A percentile compares a stretch with the other conserved stretches of the same genome.
phyloP scores from a whole-genome alignment of 2,113 vertebrate species.

The Calidris pygmaea region DNA sequence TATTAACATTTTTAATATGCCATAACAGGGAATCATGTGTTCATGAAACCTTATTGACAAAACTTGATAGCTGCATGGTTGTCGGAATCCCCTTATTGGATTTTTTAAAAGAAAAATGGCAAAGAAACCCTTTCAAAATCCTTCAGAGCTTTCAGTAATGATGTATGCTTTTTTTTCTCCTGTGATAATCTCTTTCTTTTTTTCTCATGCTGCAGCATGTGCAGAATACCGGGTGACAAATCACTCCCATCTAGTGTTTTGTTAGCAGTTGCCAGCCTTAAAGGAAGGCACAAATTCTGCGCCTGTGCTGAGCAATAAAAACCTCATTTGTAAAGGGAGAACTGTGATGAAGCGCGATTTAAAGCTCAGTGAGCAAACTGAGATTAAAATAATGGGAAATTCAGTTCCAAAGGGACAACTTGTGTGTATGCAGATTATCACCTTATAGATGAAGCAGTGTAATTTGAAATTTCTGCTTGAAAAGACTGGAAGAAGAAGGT shows the following conservation, averaged over 20 bases:
- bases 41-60: background rate
- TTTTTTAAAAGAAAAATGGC: conserved; percentile 16
- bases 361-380: background rate
- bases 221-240: background rate
- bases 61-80: background rate
- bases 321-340: background rate
- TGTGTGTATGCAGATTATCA: background rate
- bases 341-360: background rate
- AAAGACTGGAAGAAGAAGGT: background rate
- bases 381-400: background rate
- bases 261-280: background rate
- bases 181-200: background rate
- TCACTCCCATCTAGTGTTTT: background rate
- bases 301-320: background rate
- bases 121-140: background rate
- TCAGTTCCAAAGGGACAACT: background rate
- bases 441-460: background rate
- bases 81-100: background rate
- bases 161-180: background rate
- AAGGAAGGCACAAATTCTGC: background rate
- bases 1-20: conserved; percentile 6
- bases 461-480: background rate
- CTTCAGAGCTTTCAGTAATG: background rate
- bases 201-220: background rate
- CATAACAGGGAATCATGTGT: background rate